phyloP scores from a whole-genome alignment of 2,113 vertebrate species.

The Neotoma lepida region DNA sequence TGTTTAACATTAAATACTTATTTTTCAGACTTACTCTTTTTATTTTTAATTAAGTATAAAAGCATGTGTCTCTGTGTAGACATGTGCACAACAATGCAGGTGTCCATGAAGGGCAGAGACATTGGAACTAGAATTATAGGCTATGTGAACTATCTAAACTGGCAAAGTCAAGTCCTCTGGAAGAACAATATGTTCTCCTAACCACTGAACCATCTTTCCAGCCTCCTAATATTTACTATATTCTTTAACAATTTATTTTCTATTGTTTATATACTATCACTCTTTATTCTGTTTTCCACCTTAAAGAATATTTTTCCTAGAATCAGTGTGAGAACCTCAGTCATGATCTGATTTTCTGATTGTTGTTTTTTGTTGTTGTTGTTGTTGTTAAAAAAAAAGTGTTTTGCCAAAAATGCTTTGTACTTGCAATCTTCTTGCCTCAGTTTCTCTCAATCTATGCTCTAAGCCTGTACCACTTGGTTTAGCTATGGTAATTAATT shows the following conservation, averaged over 20 bases:
- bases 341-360: neutral
- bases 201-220: neutral
- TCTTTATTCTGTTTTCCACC: neutral
- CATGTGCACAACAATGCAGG: no score
- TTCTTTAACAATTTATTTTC: neutral
- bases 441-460: no score
- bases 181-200: neutral
- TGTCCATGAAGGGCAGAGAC: neutral
- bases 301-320: neutral
- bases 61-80: neutral
- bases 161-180: neutral
- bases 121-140: neutral
- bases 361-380: neutral
- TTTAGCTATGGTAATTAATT: neutral
- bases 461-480: neutral
- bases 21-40: neutral
- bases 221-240: neutral
- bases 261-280: neutral
- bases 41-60: neutral
- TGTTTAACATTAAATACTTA: neutral
- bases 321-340: neutral
- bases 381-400: neutral
- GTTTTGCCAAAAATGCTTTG: neutral
- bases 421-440: neutral
- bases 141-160: neutral